Evolutionary conservation across 2,888 invertebrate genomes (phyloP).

Genomic region (Drosophila parthenogenetica): DNA sequence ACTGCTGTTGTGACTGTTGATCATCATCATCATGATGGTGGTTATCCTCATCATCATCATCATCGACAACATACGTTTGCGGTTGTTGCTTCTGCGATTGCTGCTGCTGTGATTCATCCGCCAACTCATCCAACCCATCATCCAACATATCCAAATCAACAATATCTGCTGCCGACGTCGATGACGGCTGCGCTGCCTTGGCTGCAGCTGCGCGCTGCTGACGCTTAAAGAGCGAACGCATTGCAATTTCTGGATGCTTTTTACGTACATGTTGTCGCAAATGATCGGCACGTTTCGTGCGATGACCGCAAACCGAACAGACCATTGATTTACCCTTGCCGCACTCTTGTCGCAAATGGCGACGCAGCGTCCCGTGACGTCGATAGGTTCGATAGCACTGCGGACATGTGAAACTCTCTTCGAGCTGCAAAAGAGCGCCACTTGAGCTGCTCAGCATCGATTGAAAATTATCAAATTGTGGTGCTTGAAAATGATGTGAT

Average conservation of each 20-base stretch:
- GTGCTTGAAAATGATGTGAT: slow-evolving; percentile 63
- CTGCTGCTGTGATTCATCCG: slow-evolving; percentile 37
- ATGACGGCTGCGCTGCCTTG: slow-evolving; percentile 49
- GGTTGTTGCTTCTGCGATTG: slow-evolving; percentile 37
- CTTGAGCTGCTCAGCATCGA: slow-evolving; percentile 44
- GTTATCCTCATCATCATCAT: slow-evolving; percentile 52
- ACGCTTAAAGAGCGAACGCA: slow-evolving; percentile 83
- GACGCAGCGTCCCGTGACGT: slow-evolving; percentile 86
- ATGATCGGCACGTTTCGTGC: slow-evolving; percentile 86
- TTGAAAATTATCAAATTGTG: slow-evolving; percentile 70
- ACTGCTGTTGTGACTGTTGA: slow-evolving; percentile 16
- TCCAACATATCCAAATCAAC: slow-evolving; percentile 70
- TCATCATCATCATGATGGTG: slow-evolving; percentile 24
- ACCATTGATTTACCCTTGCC: slow-evolving; percentile 86
- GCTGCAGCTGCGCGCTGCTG: slow-evolving; percentile 70
- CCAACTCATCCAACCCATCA: slow-evolving; percentile 54
- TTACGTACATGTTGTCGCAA: slow-evolving; percentile 86
- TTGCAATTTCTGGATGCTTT: slow-evolving; percentile 85
- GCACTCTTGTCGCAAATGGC: slow-evolving; percentile 87
- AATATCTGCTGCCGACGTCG: slow-evolving; percentile 49
- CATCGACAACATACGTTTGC: slow-evolving; percentile 66
- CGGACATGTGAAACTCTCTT: slow-evolving; percentile 84
- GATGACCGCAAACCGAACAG: slow-evolving; percentile 86
- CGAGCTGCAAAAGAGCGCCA: slow-evolving; percentile 47
- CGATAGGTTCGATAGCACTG: slow-evolving; percentile 87